Evolutionary conservation across 1,140 invertebrate species (phyloP).

Genomic region (Macrotrachela quadricornifera): DNA sequence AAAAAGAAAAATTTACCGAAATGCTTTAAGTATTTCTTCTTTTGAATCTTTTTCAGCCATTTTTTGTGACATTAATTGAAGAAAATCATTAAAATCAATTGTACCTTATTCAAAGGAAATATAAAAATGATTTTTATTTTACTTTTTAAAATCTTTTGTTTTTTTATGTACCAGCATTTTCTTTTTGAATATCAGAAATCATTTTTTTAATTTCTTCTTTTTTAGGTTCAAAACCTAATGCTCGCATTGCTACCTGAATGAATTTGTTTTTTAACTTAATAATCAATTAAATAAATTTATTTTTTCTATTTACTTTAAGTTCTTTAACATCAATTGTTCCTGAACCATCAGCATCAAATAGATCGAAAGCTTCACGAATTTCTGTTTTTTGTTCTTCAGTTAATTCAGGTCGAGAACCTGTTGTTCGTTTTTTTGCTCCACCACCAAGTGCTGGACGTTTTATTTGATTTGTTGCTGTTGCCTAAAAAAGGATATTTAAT

Average conservation of each 20-base stretch:
- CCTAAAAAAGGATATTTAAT: not conserved
- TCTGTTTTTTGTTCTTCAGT: conserved; percentile 68
- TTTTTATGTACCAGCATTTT: conserved; percentile 40
- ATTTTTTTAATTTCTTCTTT: conserved; percentile 91
- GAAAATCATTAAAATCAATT: conserved; percentile 68
- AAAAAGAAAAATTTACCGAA: conserved; percentile 34
- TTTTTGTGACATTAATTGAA: conserved; percentile 72
- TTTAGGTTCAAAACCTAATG: conserved; percentile 79
- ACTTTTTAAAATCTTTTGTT: not conserved
- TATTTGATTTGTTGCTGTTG: not conserved
- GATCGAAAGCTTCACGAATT: conserved; percentile 79
- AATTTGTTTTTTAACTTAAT: not conserved
- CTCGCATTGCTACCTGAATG: conserved; percentile 49
- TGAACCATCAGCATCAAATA: conserved; percentile 68
- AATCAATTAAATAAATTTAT: not conserved
- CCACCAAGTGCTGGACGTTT: conserved; percentile 3
- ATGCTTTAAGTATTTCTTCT: conserved; percentile 86
- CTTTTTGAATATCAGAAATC: conserved; percentile 67
- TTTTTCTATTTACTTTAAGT: conserved; percentile 45
- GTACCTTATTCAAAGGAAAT: conserved; percentile 35
- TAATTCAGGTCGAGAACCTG: conserved; percentile 42
- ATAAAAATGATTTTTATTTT: not conserved
- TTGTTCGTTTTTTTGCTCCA: conserved; percentile 3
- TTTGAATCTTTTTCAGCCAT: conserved; percentile 84
- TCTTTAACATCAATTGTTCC: conserved; percentile 73